Percentiles rank a stretch among this genome's conserved stretches.
Evolutionary conservation across 2,113 vertebrate genomes (phyloP).

Genomic region (Corapipo altera): DNA sequence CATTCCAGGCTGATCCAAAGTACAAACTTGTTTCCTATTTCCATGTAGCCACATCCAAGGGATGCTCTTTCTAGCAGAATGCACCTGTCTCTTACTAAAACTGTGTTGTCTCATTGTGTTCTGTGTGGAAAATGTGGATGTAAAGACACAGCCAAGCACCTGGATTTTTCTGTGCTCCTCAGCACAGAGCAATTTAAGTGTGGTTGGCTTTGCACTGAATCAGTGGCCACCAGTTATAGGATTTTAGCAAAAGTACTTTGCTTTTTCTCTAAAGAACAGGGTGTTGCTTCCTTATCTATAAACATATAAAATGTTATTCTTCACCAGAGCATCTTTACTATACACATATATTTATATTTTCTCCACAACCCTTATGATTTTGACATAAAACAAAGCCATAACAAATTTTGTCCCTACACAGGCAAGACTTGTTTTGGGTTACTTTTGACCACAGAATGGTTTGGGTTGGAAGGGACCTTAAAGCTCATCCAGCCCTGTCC

Average conservation of each 20-base stretch:
- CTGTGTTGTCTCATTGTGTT: background rate
- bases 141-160: fast-evolving
- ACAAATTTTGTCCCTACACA: background rate
- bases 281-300: background rate
- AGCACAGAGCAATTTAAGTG: background rate
- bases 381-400: background rate
- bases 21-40: background rate
- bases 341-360: background rate
- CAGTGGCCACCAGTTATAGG: background rate
- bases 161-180: background rate
- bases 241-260: background rate
- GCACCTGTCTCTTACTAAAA: background rate
- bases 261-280: background rate
- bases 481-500: background rate
- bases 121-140: background rate
- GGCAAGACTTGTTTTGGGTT: background rate
- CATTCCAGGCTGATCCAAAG: too few relatives aligned
- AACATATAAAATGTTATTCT: background rate
- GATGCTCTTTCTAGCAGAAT: too few relatives aligned
- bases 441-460: background rate
- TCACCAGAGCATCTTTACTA: background rate
- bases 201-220: background rate
- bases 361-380: background rate
- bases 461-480: background rate
- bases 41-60: too few relatives aligned